phyloP scores from a whole-genome alignment of 2,797 vertebrate species.

The Phataginus tricuspis region DNA sequence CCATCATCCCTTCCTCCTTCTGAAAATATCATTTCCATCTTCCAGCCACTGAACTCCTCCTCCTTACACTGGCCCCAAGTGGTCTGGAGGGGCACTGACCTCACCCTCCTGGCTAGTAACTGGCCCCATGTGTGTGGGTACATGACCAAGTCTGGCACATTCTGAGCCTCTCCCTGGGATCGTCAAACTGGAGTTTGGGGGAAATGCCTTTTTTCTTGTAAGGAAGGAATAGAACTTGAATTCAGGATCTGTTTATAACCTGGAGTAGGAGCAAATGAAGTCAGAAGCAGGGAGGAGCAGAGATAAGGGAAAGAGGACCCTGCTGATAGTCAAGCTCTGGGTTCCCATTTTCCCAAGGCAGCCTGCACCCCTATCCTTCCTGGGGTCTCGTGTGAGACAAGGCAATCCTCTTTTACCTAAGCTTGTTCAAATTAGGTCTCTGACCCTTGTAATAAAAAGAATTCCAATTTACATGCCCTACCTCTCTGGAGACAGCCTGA shows the following conservation, averaged over 20 bases:
- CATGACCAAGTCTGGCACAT: background rate
- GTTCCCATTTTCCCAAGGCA: background rate
- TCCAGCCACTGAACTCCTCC: background rate
- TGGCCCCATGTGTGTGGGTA: background rate
- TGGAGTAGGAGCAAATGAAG: background rate
- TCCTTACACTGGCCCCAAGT: background rate
- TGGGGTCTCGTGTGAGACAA: background rate
- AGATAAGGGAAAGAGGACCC: background rate
- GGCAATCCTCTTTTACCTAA: background rate
- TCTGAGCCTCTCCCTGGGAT: background rate
- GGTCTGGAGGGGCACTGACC: background rate
- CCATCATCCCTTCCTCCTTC: background rate
- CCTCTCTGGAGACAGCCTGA: background rate
- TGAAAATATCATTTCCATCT: background rate
- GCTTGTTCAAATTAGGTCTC: background rate
- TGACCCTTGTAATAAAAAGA: constrained; percentile 10
- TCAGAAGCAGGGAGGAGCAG: background rate
- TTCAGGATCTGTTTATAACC: background rate
- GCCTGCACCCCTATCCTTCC: background rate
- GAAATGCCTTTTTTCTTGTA: background rate
- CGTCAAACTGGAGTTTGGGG: background rate
- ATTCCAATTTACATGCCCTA: background rate
- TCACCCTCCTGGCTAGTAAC: background rate
- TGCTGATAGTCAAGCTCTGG: background rate
- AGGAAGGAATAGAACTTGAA: background rate